Conservation (phyloP, 2,797 vertebrate genomes). For the Sebastes alutus region DNA sequence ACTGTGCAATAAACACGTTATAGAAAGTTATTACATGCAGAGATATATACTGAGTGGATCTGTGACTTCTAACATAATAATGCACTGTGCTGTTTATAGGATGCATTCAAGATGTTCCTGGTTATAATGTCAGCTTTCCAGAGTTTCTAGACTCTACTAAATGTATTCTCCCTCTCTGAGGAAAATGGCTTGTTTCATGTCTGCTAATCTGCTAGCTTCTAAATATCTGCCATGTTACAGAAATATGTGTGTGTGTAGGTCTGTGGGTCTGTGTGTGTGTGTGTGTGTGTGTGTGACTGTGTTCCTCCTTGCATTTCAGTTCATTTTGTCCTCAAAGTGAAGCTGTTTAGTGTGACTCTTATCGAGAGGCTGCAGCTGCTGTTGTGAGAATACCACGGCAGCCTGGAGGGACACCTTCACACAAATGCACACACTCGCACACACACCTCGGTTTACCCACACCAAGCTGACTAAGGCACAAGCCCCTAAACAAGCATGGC, state of each 20-base stretch:
- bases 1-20: not conserved
- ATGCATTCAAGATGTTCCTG: not conserved
- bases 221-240: conserved; percentile 36
- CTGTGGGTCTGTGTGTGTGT: conserved; percentile 10
- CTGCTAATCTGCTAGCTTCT: conserved; percentile 44
- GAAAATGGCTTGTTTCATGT: conserved; percentile 61
- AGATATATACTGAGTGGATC: not conserved
- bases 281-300: not conserved
- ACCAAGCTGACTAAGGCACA: conserved; percentile 23
- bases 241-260: conserved; percentile 17
- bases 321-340: conserved; percentile 75
- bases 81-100: not conserved
- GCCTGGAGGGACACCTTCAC: conserved; percentile 55
- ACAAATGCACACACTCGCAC: conserved; percentile 27
- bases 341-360: conserved; percentile 70
- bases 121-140: not conserved
- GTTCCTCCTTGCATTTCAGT: conserved; percentile 43
- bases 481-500: conserved; percentile 26
- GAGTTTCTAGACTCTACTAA: conserved; percentile 30
- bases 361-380: conserved; percentile 79
- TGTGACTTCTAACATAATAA: conserved; percentile 3
- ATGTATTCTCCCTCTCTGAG: conserved; percentile 20
- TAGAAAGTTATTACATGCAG: not conserved
- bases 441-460: conserved; percentile 40
- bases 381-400: conserved; percentile 53